Evolutionary conservation across 2,797 vertebrate species (phyloP), one percentile per base, ranked within the genome.

Genomic region (Discoglossus pictus): DNA sequence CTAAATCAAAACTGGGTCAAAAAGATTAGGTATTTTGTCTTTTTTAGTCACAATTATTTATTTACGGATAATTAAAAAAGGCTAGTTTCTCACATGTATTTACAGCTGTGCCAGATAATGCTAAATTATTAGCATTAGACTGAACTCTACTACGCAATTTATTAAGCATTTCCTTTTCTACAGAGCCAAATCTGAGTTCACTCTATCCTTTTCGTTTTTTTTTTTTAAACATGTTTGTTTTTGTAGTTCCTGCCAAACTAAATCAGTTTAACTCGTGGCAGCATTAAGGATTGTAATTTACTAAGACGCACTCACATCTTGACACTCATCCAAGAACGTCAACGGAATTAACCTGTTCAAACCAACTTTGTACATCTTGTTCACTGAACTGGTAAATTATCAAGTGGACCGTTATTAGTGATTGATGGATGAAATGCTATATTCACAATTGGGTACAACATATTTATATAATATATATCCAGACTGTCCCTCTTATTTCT

Each of bases 231-330:
- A 24, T 78, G 78, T 79, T 82, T 75, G 83, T 86, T 82, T 71
- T 79, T 82, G 75, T 75, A 79, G 80, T 79, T 76, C 73, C 78
- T 80, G 81, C 84, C 82, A 88, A 86, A 74, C 76, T 74, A 86
- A 88, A 85, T 82, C 63, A 84, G 74, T 81, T 59, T 74, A 65
- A 77, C 75, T 78, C 80, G 73, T 80, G 77, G 81, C 80, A 77
- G 42, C 20, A 12, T 75, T 7, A 63, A 72, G 77, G 68, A 74
- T 40, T 25, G 5, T 10, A 60, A 74, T 74, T 78, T 67, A 44
- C 63, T 47, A 15, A 6, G 48, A 55, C 38, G 48, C 74, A 66
- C 61, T 76, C 61, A 12, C 71, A 69, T 72, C 74, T 63, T 82
- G 76, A 83, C 64, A 67, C 61, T 51, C 74, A 76, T 79, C 75